Evolutionary conservation across 2,888 invertebrate genomes (phyloP).

Genomic region (Phengaris alcon): DNA sequence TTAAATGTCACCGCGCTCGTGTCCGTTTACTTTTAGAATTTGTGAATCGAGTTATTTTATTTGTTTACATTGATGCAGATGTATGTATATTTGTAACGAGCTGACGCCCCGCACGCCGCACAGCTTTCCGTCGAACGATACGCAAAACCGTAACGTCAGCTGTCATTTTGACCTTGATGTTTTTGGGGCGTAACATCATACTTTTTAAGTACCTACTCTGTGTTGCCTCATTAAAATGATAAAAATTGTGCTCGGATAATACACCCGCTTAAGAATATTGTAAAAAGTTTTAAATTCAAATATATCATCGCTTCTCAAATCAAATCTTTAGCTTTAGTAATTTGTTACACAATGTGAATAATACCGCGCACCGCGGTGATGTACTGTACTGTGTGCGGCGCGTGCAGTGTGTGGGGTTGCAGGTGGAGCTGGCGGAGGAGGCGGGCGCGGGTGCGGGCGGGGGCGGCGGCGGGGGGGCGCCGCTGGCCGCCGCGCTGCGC

Average conservation of each 20-base stretch:
- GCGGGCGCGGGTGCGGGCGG: constrained; percentile 48
- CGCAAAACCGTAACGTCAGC: background rate
- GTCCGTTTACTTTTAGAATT: constrained; percentile 5
- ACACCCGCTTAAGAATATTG: too few species aligned
- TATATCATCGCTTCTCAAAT: too few species aligned
- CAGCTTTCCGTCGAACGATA: background rate
- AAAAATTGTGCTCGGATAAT: too few species aligned
- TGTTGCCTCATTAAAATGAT: too few species aligned
- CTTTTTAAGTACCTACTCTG: background rate
- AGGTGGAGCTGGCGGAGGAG: constrained; percentile 44
- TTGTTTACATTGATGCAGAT: background rate
- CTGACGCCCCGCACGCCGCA: background rate
- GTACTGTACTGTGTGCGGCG: background rate
- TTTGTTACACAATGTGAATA: background rate
- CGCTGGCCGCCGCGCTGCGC: constrained; percentile 60
- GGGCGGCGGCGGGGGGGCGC: constrained; percentile 48
- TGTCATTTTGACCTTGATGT: background rate
- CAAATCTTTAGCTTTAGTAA: too few species aligned
- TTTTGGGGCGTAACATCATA: background rate
- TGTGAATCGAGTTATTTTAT: constrained; percentile 7
- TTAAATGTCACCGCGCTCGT: background rate
- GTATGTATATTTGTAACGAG: background rate
- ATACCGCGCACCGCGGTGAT: background rate
- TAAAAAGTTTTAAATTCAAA: too few species aligned
- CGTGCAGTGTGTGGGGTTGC: constrained; percentile 5